These are phyloP conservation scores for Drosophila cracens DNA, from an alignment of 2,888 invertebrate species.

Conservation along the genomic window DNA sequence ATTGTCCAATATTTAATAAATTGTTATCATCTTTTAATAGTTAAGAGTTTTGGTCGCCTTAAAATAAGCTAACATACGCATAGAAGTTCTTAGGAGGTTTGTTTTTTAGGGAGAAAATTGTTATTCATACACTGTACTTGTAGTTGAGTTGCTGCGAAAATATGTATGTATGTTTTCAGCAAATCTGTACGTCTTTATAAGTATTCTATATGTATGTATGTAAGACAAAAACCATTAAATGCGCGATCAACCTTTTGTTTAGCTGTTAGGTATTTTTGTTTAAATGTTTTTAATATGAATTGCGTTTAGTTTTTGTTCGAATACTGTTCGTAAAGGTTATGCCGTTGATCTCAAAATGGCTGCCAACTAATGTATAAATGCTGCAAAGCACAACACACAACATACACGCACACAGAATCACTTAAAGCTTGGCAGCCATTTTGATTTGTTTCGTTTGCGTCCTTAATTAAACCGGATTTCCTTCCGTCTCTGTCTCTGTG, in stretches of 20 bases:
- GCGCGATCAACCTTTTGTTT: constrained; percentile 74
- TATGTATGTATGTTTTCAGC: constrained; percentile 39
- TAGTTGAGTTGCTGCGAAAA: constrained; percentile 33
- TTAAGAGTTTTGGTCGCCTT: constrained; percentile 60
- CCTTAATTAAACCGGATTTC: constrained; percentile 23
- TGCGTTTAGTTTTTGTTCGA: constrained; percentile 46
- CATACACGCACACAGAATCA: constrained; percentile 35
- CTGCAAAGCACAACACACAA: constrained; percentile 50
- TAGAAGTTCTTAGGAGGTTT: constrained; percentile 38
- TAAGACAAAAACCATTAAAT: constrained; percentile 65
- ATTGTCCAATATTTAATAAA: constrained; percentile 57
- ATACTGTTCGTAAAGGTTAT: constrained; percentile 74
- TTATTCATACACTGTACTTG: constrained; percentile 11
- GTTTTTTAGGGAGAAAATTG: constrained; percentile 31
- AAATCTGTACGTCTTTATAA: constrained; percentile 34
- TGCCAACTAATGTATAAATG: constrained; percentile 53
- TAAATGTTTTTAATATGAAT: constrained; percentile 18
- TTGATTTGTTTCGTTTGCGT: constrained; percentile 17
- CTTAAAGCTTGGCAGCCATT: constrained; percentile 57
- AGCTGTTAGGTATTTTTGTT: constrained; percentile 37
- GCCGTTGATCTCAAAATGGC: constrained; percentile 49
- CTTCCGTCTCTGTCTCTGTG: constrained; percentile 20
- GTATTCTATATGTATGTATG: constrained; percentile 32
- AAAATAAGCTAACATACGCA: constrained; percentile 55
- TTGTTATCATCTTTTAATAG: constrained; percentile 50